These are phyloP conservation scores for Eupithecia exiguata DNA, from an alignment of 2,888 invertebrate species.

Conservation along the genomic window DNA sequence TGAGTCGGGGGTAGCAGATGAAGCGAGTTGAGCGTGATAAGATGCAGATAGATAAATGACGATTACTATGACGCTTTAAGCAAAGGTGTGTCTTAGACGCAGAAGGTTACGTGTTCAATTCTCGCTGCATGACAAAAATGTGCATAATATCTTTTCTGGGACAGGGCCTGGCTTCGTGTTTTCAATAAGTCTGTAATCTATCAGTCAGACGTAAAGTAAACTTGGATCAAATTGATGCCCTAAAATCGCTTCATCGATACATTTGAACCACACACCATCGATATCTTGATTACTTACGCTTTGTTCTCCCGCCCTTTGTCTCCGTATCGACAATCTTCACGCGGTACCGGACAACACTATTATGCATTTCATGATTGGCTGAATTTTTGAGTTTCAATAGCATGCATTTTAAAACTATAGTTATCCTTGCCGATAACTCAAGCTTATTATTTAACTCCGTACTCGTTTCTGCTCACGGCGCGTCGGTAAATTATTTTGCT, in stretches of 20 bases:
- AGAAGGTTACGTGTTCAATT: background rate
- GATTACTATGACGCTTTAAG: background rate
- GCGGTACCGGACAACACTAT: constrained; percentile 65
- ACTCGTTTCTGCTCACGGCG: background rate
- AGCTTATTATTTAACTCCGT: background rate
- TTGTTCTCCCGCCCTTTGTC: constrained; percentile 74
- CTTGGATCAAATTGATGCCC: background rate
- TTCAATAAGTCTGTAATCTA: background rate
- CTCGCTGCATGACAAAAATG: too few species aligned
- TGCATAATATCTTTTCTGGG: background rate
- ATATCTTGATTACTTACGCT: constrained; percentile 72
- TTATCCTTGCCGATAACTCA: background rate
- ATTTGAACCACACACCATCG: constrained; percentile 34
- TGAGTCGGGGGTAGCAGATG: background rate
- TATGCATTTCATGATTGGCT: constrained; percentile 52
- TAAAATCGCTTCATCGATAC: constrained; percentile 15
- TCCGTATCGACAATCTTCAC: constrained; percentile 62
- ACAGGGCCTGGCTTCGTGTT: background rate
- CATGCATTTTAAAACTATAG: background rate
- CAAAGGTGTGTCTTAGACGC: background rate
- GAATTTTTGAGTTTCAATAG: constrained; percentile 42
- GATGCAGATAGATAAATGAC: background rate
- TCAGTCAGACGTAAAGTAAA: background rate
- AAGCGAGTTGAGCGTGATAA: background rate
- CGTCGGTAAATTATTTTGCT: background rate